phyloP scores from a whole-genome alignment of 2,113 vertebrate genomes.

The Gymnobelideus leadbeateri region DNA sequence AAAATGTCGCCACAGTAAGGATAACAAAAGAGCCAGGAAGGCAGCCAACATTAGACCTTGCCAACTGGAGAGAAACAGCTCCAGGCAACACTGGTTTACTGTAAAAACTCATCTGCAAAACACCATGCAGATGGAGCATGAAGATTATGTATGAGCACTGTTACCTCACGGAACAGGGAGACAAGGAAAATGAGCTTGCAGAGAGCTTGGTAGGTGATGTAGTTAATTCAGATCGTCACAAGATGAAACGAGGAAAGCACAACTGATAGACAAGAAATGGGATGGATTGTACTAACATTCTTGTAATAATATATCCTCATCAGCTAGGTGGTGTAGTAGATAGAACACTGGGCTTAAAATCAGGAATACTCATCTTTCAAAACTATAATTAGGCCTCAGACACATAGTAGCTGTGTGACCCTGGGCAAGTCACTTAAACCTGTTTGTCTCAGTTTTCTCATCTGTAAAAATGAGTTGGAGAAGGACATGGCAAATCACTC shows the following conservation, averaged over 20 bases:
- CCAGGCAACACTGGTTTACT: background rate
- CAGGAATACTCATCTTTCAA: background rate
- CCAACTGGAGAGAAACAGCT: background rate
- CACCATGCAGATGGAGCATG: background rate
- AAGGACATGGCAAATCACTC: background rate
- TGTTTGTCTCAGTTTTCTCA: background rate
- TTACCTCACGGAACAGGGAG: background rate
- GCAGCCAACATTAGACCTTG: background rate
- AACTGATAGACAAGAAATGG: background rate
- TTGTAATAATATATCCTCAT: background rate
- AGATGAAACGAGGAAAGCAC: background rate
- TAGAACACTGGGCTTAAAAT: background rate
- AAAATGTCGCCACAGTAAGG: background rate
- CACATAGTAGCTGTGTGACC: background rate
- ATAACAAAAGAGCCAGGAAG: background rate
- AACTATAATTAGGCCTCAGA: background rate
- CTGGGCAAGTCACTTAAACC: background rate
- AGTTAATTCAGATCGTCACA: background rate
- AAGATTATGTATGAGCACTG: background rate
- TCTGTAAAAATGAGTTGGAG: background rate
- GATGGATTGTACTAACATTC: background rate
- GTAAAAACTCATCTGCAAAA: background rate
- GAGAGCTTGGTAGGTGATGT: background rate
- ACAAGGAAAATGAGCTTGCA: background rate
- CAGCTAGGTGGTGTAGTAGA: background rate